A percentile compares a stretch with the other conserved stretches of the same genome.
Conservation (phyloP, 2,113 vertebrate species). For the Bothrops jararaca region DNA sequence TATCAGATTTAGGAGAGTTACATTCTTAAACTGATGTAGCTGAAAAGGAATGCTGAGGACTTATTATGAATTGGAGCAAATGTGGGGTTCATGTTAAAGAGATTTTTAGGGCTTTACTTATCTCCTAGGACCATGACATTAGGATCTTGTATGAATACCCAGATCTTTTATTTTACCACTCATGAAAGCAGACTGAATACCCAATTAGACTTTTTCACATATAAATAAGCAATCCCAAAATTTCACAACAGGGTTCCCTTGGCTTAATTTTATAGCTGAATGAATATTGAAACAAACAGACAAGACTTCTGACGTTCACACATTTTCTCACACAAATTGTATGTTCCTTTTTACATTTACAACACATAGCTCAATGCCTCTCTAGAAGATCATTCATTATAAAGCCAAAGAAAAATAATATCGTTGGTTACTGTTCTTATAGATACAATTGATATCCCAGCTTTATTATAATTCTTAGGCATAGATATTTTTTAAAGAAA, state of each 20-base stretch:
- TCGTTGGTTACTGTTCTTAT: conserved; percentile 1
- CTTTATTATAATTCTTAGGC: conserved; percentile 45
- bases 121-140: neutral
- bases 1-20: neutral
- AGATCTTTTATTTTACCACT: neutral
- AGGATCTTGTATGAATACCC: neutral
- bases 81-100: neutral
- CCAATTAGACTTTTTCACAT: neutral
- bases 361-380: conserved; percentile 26
- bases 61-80: neutral
- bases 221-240: neutral
- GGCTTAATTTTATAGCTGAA: neutral
- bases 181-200: neutral
- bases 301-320: neutral
- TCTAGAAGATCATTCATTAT: conserved; percentile 41
- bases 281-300: neutral
- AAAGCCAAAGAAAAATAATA: conserved; percentile 2
- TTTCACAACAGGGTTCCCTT: neutral
- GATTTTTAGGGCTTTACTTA: neutral
- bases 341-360: conserved; percentile 22
- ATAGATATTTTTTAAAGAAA: conserved; percentile 28
- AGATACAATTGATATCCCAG: conserved; percentile 15
- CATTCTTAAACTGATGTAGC: neutral
- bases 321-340: neutral
- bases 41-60: neutral